These are phyloP conservation scores for Musca domestica DNA, from an alignment of 1,140 invertebrate species.

Conservation along the genomic window DNA sequence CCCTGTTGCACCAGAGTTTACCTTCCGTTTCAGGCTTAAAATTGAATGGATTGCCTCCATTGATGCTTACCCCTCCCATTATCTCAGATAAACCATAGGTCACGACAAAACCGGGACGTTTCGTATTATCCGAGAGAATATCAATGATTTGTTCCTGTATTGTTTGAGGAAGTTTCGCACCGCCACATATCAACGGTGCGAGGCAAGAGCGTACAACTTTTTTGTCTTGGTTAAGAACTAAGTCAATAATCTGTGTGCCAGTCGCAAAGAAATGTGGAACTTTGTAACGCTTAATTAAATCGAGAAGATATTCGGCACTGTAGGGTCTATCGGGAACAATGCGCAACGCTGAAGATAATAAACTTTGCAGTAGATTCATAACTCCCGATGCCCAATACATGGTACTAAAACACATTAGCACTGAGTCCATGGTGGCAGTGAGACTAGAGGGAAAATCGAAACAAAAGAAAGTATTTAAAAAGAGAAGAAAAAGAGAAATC, in stretches of 20 bases:
- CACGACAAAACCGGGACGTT: conserved; percentile 35
- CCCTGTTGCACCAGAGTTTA: conserved; percentile 40
- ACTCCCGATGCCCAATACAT: conserved; percentile 49
- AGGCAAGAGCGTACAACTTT: too few relatives aligned
- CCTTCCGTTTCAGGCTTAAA: conserved; percentile 45
- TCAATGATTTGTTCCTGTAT: conserved; percentile 36
- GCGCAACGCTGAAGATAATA: conserved; percentile 39
- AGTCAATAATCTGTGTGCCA: conserved; percentile 38
- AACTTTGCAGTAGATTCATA: conserved; percentile 33
- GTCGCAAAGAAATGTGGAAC: conserved; percentile 40
- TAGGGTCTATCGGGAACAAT: conserved; percentile 40
- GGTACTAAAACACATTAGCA: conserved; percentile 42
- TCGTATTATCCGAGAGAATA: conserved; percentile 29
- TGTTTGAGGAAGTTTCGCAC: conserved; percentile 35
- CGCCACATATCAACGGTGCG: conserved; percentile 41
- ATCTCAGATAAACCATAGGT: conserved; percentile 40
- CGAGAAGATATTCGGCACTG: conserved; percentile 38
- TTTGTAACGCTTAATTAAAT: conserved; percentile 33
- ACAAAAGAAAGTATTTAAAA: too few relatives aligned
- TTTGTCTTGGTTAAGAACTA: too few relatives aligned
- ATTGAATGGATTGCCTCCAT: conserved; percentile 40
- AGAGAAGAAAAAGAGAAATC: too few relatives aligned
- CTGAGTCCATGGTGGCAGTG: conserved; percentile 54
- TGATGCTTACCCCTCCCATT: conserved; percentile 36
- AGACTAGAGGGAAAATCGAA: too few relatives aligned